Evolutionary conservation across 1,140 invertebrate genomes (phyloP).

Genomic region (Parasteatoda tepidariorum): DNA sequence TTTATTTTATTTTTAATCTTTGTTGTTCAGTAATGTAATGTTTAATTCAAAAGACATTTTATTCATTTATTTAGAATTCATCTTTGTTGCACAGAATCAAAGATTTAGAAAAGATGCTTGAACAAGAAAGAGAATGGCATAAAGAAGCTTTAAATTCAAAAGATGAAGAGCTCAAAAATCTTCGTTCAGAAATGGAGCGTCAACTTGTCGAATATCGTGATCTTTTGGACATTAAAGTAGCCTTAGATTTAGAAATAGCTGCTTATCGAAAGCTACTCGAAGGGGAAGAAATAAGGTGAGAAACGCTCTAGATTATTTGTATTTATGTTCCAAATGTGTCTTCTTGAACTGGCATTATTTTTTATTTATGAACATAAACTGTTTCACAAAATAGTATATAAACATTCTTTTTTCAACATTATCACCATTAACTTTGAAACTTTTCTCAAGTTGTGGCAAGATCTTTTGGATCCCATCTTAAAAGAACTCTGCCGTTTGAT

Average conservation of each 20-base stretch:
- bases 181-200: conserved; percentile 85
- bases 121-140: conserved; percentile 78
- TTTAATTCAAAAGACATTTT: too few species aligned
- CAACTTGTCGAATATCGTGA: conserved; percentile 94
- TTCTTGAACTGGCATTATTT: too few species aligned
- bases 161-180: conserved; percentile 82
- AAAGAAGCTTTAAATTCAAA: conserved; percentile 76
- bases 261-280: conserved; percentile 94
- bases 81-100: conserved; percentile 72
- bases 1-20: background rate
- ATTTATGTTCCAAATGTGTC: background rate
- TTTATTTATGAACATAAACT: too few species aligned
- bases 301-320: background rate
- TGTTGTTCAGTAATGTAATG: too few species aligned
- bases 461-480: too few species aligned
- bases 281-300: conserved; percentile 78
- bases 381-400: too few species aligned
- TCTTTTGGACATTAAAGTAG: conserved; percentile 95
- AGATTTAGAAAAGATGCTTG: conserved; percentile 85
- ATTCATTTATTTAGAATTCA: conserved; percentile 8
- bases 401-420: too few species aligned
- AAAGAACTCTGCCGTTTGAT: too few species aligned
- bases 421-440: too few species aligned
- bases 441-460: too few species aligned
- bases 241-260: conserved; percentile 94